Evolutionary conservation across 2,888 invertebrate species (phyloP).

Genomic region (Eristalis tenax): DNA sequence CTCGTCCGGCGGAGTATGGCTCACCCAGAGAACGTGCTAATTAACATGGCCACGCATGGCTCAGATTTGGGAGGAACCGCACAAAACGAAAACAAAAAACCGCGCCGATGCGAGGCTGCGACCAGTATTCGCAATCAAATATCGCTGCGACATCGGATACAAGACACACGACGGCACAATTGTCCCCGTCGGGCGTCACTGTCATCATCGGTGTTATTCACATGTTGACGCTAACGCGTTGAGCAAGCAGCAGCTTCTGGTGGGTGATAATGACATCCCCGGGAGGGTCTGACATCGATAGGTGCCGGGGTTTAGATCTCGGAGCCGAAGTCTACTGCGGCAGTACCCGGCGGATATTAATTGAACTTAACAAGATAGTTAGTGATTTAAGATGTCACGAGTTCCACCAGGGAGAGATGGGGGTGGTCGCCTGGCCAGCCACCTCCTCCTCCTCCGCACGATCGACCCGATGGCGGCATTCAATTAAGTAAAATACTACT

Average conservation of each 20-base stretch:
- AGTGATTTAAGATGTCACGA: slow-evolving; percentile 8
- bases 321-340: not conserved
- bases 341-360: not conserved
- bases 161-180: not conserved
- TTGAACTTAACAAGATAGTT: not conserved
- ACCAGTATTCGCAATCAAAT: not conserved
- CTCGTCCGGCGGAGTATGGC: not conserved
- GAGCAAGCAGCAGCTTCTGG: slow-evolving; percentile 20
- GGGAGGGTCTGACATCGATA: not conserved
- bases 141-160: slow-evolving; percentile 9
- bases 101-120: not conserved
- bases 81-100: not conserved
- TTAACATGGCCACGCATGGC: not conserved
- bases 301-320: not conserved
- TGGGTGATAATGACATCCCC: not conserved
- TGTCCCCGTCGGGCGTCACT: not conserved
- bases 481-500: not conserved
- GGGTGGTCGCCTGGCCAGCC: not conserved
- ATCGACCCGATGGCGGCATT: no score
- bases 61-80: not conserved
- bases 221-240: slow-evolving; percentile 19
- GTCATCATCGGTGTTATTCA: not conserved
- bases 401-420: not conserved
- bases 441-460: no score
- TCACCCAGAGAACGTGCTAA: slow-evolving; percentile 6